phyloP scores from a whole-genome alignment of 2,113 vertebrate species.

The Numenius arquata region DNA sequence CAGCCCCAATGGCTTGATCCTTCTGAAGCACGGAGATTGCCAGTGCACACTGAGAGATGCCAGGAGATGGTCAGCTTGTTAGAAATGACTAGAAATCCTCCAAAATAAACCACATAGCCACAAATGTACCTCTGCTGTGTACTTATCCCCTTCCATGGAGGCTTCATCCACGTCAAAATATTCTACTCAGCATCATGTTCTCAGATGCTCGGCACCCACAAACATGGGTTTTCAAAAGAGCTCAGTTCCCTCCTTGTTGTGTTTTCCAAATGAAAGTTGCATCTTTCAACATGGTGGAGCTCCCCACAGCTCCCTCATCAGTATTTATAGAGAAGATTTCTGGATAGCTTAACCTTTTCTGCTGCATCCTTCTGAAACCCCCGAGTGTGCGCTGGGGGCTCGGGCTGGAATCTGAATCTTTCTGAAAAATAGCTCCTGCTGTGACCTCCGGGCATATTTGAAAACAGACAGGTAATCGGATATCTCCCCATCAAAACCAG shows the following conservation, averaged over 20 bases:
- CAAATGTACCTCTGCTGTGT: not conserved
- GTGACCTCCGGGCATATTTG: not conserved
- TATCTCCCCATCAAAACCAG: not conserved
- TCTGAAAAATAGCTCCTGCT: not conserved
- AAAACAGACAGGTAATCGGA: not conserved
- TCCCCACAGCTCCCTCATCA: not conserved
- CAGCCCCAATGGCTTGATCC: not conserved
- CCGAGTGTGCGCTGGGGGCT: fast-evolving
- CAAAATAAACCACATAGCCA: not conserved
- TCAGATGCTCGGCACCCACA: not conserved
- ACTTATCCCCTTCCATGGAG: not conserved
- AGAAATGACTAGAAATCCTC: conserved; percentile 6
- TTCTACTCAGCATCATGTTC: not conserved
- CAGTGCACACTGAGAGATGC: not conserved
- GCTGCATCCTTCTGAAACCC: not conserved
- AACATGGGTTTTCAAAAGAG: not conserved
- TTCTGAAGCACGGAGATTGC: not conserved
- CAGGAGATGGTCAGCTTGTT: not conserved
- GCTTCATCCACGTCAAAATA: not conserved
- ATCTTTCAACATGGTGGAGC: not conserved
- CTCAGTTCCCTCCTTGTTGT: not conserved
- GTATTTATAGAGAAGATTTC: not conserved
- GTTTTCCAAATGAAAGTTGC: not conserved
- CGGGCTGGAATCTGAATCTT: not conserved
- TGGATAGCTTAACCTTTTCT: not conserved